Evolutionary conservation across 2,888 invertebrate species (phyloP), one percentile per base, ranked within the genome.

Genomic region (Mayetiola destructor): DNA sequence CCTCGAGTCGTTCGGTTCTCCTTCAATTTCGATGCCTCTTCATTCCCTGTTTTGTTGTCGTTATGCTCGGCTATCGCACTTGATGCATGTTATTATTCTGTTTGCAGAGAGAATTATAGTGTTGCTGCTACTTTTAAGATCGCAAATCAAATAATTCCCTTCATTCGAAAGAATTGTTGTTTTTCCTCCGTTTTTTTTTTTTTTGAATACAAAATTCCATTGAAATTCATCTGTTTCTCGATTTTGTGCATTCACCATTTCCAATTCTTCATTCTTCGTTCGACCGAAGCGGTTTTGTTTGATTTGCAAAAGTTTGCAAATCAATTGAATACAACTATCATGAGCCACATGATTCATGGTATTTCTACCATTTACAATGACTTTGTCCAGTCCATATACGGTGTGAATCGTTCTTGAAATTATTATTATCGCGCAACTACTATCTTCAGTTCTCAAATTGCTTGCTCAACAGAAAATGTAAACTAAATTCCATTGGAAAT

Each of bases 31-130:
- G 37, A 37, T 16, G 4, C n/a, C 14, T 42, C 20, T 40, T 18
- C 10, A 4, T 42, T 23, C n/a, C 23, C 42, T 23, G 2, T 21
- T 42, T 2, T 23, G 16, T 14, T 42, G 12, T 48, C 48, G 48
- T 48, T 48, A 48, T 27, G 48, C 48, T 48, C 27, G 48, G 27
- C 48, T 48, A 48, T 48, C 27, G 48, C 48, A 27, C 48, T 48
- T 48, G 48, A 48, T 48, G 48, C 48, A 48, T 48, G 27, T 48
- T 48, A 48, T 48, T 48, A 48, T 27, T 48, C 48, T 48, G 48
- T 48, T 48, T 48, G 48, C 48, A 27, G 27, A 48, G 48, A 27
- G 27, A 48, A 48, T 48, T 48, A 48, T 27, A 48, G 27, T 48
- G 48, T 48, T 48, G 48, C 23, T 48, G 48, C 27, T 48, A 48